phyloP scores from a whole-genome alignment of 2,113 vertebrate genomes.

The Cricetomys ansorgei region DNA sequence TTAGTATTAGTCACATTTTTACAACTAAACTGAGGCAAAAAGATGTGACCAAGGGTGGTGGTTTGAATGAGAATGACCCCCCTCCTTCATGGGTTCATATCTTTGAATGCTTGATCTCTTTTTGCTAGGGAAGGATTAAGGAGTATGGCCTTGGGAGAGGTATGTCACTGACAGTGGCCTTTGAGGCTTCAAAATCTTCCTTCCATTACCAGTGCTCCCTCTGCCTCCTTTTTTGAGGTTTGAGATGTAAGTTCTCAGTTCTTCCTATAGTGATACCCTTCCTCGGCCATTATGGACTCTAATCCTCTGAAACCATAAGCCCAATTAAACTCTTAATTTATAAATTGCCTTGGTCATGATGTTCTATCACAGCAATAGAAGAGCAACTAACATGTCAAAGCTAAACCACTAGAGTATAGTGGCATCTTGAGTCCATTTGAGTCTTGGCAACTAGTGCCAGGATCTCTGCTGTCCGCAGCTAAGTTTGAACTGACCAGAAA shows the following conservation, averaged over 20 bases:
- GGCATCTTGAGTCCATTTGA: background rate
- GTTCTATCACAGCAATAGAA: background rate
- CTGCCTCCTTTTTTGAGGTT: background rate
- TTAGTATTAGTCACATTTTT: background rate
- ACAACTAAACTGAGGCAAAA: background rate
- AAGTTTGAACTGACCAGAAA: background rate
- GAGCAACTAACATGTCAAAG: background rate
- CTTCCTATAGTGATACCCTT: background rate
- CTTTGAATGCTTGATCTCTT: background rate
- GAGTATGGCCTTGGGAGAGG: background rate
- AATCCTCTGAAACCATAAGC: background rate
- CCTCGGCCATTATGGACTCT: background rate
- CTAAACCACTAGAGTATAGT: accelerated
- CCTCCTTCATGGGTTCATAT: too few relatives aligned
- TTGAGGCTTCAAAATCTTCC: background rate
- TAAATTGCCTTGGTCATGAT: background rate
- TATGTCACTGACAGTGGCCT: too few relatives aligned
- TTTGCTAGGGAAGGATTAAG: background rate
- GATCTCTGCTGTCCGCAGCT: background rate
- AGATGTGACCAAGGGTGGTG: background rate
- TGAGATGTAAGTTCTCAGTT: background rate
- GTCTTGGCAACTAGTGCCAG: accelerated
- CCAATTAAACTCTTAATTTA: background rate
- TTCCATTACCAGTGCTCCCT: background rate
- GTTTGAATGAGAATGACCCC: background rate